Base-by-base conservation (phyloP, 1,140 invertebrate species). In the Euborellia annulipes region DNA sequence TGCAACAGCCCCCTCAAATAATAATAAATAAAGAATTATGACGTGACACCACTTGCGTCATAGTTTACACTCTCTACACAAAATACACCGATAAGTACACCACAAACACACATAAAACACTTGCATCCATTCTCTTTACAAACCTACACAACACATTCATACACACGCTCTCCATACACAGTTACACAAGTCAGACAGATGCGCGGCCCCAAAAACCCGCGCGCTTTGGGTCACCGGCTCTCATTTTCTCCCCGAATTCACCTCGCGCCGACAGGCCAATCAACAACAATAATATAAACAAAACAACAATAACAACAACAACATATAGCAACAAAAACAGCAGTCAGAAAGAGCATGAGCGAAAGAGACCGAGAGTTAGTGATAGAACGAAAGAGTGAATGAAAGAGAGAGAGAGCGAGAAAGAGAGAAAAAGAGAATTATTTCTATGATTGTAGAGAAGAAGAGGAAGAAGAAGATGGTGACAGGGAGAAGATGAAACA, bases 351-450 rank as follows among this genome's bases (percentile, higher is more conserved):
- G 14, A 45, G 22, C n/a, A 16, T 16, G 27, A 36, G 27, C 14
- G 43, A 45, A 2, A 2, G 22, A 45, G 19, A 45, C 36, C 14
- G 36, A 48, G 19, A 27, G 22, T 41, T 20, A 41, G 9, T 17
- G 22, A 41, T 17, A 46, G 23, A 40, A 42, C 11, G 16, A 22
- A 20, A 16, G 39, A 40, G 18, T 23, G 21, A 22, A 13, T 9
- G 2, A 43, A 40, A 43, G n/a, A 38, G 21, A 41, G 27, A 45
- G 41, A 45, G 41, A 47, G 23, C 45, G 52, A 47, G 19, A 37
- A 49, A 48, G 38, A 45, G 36, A 43, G 48, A 46, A 53, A 54
- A 48, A 54, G 49, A 53, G 51, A 49, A 51, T 50, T 52, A 51
- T 39, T 48, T 49, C 50, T 50, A 47, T 49, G 34, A 36, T 54